Percentiles rank a stretch among this genome's conserved stretches.
Conservation (phyloP, 1,140 invertebrate genomes). For the Elymnias hypermnestra region DNA sequence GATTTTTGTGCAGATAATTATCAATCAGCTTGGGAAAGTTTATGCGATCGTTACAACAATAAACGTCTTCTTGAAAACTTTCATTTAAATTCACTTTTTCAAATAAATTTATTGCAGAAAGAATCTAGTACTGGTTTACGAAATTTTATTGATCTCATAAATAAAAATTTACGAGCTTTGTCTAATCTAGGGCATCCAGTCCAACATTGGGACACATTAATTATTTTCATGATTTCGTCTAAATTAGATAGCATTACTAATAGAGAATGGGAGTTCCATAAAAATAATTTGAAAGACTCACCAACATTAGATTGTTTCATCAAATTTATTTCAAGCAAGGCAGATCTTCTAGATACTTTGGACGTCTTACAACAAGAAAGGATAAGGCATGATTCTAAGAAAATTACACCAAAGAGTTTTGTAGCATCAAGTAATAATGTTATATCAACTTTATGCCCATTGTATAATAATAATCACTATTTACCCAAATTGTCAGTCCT, state of each 20-base stretch:
- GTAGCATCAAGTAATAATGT: neutral
- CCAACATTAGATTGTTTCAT: constrained; percentile 11
- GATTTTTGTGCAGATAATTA: too few relatives aligned
- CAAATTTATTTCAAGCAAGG: constrained; percentile 10
- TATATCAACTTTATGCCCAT: constrained; percentile 5
- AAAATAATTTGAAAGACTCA: constrained; percentile 8
- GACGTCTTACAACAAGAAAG: neutral
- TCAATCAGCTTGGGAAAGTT: constrained; percentile 22
- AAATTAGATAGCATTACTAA: constrained; percentile 16
- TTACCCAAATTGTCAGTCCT: constrained; percentile 21
- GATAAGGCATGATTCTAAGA: neutral
- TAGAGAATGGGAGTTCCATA: constrained; percentile 18
- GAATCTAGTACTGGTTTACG: constrained; percentile 13
- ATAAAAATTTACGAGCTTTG: constrained; percentile 23
- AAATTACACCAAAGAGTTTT: constrained; percentile 1
- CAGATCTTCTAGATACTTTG: neutral
- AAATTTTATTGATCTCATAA: constrained; percentile 14
- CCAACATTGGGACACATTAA: too few relatives aligned
- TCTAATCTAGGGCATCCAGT: constrained; percentile 9
- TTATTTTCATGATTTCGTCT: constrained; percentile 6
- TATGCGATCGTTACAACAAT: constrained; percentile 24
- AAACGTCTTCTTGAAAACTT: constrained; percentile 22
- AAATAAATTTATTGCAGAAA: constrained; percentile 4
- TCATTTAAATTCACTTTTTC: too few relatives aligned
- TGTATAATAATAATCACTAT: constrained; percentile 14